Conservation (phyloP, 2,113 vertebrate species). For the Thomomys bottae region DNA sequence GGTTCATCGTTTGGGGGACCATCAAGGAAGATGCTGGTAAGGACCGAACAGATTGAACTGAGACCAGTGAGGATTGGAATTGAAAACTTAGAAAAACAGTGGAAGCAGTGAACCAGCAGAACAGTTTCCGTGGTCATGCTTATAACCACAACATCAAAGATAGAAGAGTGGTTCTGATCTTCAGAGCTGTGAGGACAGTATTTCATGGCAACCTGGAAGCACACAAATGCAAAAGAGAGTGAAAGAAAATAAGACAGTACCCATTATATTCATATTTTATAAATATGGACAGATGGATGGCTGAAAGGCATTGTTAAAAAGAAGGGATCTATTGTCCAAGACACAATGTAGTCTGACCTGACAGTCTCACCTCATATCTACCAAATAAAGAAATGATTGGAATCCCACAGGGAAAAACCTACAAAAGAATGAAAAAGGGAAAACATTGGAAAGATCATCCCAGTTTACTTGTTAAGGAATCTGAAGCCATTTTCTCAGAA, state of each 20-base stretch:
- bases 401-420: neutral
- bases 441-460: neutral
- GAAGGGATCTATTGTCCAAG: neutral
- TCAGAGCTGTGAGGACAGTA: neutral
- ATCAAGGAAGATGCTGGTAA: too few species aligned
- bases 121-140: neutral
- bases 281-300: neutral
- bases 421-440: neutral
- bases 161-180: neutral
- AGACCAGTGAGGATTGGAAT: too few species aligned
- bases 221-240: neutral
- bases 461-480: accelerated
- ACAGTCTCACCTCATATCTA: neutral
- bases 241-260: neutral
- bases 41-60: too few species aligned
- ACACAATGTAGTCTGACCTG: too few species aligned
- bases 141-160: too few species aligned
- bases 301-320: neutral
- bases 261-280: neutral
- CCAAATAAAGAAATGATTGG: accelerated
- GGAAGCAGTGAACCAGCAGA: neutral
- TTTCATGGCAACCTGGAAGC: neutral
- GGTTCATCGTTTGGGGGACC: neutral
- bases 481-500: neutral
- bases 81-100: neutral